Evolutionary conservation across 2,113 vertebrate genomes (phyloP).

Genomic region (Trichomycterus rosablanca): DNA sequence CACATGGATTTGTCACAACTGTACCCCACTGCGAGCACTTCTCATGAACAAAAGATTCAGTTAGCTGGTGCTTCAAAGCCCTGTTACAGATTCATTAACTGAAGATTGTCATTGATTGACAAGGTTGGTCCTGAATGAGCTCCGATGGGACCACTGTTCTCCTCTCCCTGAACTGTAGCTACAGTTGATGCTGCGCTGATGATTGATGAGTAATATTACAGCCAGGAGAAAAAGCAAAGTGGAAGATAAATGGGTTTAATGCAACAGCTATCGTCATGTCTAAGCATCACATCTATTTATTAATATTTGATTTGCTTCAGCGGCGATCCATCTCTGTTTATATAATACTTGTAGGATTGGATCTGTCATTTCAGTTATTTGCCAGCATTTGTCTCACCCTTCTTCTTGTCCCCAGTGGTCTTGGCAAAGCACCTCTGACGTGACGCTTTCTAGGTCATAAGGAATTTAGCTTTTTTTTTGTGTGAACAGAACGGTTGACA

Average conservation of each 20-base stretch:
- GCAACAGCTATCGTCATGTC: conserved; percentile 59
- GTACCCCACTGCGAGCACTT: conserved; percentile 33
- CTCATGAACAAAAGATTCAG: conserved; percentile 54
- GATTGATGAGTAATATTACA: conserved; percentile 72
- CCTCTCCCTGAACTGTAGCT: conserved; percentile 60
- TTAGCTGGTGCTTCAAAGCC: conserved; percentile 61
- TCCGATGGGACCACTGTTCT: conserved; percentile 60
- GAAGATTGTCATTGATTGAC: conserved; percentile 76
- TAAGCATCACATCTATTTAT: conserved; percentile 68
- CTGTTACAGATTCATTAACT: conserved; percentile 71
- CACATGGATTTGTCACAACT: conserved; percentile 20
- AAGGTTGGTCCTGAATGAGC: conserved; percentile 56
- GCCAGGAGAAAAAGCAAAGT: conserved; percentile 62
- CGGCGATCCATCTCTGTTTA: conserved; percentile 65
- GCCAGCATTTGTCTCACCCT: conserved; percentile 62
- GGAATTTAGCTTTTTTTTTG: background rate
- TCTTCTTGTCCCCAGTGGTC: conserved; percentile 44
- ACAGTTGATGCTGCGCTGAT: conserved; percentile 64
- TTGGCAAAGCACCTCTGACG: conserved; percentile 24
- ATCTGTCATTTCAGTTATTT: conserved; percentile 69
- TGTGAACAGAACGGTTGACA: background rate
- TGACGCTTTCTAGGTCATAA: conserved; percentile 27
- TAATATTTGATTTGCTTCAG: conserved; percentile 65
- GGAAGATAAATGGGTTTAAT: conserved; percentile 68
- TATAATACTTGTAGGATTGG: conserved; percentile 63